Percentiles rank a stretch among this genome's conserved stretches.
Conservation (phyloP, 2,113 vertebrate species). For the Mirza zaza region DNA sequence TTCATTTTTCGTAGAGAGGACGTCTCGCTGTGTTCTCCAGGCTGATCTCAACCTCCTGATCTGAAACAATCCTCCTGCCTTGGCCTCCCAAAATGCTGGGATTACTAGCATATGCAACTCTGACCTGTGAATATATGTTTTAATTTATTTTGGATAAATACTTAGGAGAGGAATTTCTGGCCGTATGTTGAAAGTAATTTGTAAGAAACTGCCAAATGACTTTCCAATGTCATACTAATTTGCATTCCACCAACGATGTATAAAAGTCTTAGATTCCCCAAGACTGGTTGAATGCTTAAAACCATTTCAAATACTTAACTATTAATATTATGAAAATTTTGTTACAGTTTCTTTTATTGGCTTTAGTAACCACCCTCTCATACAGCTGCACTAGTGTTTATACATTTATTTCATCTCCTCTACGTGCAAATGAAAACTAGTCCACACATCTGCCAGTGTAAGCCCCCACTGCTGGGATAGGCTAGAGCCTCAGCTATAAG, state of each 20-base stretch:
- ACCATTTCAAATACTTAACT: neutral
- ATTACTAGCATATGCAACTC: too few species aligned
- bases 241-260: neutral
- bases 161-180: neutral
- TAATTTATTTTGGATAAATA: neutral
- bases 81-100: too few species aligned
- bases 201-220: neutral
- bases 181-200: neutral
- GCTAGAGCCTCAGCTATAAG: neutral
- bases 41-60: too few species aligned
- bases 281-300: neutral
- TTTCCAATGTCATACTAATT: neutral
- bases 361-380: neutral
- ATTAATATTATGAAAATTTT: neutral
- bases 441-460: neutral
- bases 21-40: too few species aligned
- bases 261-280: neutral
- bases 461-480: too few species aligned
- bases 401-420: neutral
- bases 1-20: too few species aligned
- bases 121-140: neutral
- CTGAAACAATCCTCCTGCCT: too few species aligned
- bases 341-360: neutral
- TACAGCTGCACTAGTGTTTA: neutral
- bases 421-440: neutral